A percentile compares a stretch with the other conserved stretches of the same genome.
These are phyloP conservation scores for Artibeus jamaicensis DNA, from an alignment of 2,797 vertebrate species.

Conservation along the genomic window DNA sequence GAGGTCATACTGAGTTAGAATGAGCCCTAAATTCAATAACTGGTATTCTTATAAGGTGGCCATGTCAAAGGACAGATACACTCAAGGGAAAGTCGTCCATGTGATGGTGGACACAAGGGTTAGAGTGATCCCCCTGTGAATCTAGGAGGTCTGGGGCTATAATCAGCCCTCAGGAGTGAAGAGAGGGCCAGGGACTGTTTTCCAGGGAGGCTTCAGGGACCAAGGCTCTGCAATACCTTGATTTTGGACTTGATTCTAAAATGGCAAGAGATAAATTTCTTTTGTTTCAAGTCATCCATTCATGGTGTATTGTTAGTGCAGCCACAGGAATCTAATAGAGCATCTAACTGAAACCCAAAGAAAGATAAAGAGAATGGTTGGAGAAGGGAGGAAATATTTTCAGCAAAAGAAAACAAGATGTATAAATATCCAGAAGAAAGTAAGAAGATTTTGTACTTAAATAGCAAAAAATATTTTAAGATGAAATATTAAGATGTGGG, in stretches of 20 bases:
- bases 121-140: neutral
- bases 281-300: neutral
- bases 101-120: neutral
- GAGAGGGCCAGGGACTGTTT: rapidly evolving
- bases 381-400: neutral
- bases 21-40: neutral
- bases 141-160: neutral
- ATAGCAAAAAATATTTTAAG: neutral
- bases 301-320: neutral
- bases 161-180: neutral
- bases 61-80: neutral
- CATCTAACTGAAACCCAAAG: neutral
- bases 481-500: neutral
- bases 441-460: neutral
- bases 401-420: neutral
- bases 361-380: neutral
- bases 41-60: neutral
- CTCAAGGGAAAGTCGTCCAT: neutral
- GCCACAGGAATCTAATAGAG: neutral
- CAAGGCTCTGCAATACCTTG: rapidly evolving
- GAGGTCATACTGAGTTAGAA: neutral
- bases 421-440: neutral
- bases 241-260: neutral
- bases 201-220: neutral
- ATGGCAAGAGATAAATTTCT: neutral